Percentiles rank a stretch among this genome's conserved stretches.
phyloP scores from a whole-genome alignment of 2,113 vertebrate species.

The Pseudorectes ferrugineus region DNA sequence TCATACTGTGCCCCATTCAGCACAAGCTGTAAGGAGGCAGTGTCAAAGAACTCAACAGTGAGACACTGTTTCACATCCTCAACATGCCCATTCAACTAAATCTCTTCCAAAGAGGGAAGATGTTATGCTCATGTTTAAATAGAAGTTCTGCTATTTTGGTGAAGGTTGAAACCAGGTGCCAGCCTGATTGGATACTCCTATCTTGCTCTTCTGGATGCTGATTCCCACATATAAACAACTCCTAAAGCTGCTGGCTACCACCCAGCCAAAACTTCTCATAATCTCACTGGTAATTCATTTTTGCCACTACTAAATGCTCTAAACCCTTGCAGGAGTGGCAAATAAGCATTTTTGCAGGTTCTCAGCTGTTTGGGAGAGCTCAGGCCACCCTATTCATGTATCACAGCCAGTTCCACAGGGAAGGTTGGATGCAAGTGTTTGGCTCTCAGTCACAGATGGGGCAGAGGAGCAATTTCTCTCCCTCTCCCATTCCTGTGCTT shows the following conservation, averaged over 20 bases:
- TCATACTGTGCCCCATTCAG: slow-evolving; percentile 41
- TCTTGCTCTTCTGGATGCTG: background rate
- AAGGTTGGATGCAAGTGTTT: background rate
- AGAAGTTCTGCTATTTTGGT: slow-evolving; percentile 10
- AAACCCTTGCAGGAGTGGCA: background rate
- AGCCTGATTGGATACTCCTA: background rate
- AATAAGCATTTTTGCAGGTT: background rate
- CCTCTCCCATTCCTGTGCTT: background rate
- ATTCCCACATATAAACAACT: background rate
- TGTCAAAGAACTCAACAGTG: slow-evolving; percentile 16
- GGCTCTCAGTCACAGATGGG: background rate
- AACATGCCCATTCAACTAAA: slow-evolving; percentile 11
- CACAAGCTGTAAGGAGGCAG: slow-evolving; percentile 2
- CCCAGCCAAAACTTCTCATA: background rate
- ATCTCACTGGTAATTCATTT: background rate
- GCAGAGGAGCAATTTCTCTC: background rate
- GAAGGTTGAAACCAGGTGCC: background rate
- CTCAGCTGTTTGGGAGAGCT: background rate
- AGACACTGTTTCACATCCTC: slow-evolving; percentile 33
- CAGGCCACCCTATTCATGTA: fast-evolving
- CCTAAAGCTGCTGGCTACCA: background rate
- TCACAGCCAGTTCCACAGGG: background rate
- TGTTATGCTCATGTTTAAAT: slow-evolving; percentile 5
- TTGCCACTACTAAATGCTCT: background rate
- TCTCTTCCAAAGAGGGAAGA: background rate